phyloP scores from a whole-genome alignment of 2,113 vertebrate genomes.

The Elgaria multicarinata region DNA sequence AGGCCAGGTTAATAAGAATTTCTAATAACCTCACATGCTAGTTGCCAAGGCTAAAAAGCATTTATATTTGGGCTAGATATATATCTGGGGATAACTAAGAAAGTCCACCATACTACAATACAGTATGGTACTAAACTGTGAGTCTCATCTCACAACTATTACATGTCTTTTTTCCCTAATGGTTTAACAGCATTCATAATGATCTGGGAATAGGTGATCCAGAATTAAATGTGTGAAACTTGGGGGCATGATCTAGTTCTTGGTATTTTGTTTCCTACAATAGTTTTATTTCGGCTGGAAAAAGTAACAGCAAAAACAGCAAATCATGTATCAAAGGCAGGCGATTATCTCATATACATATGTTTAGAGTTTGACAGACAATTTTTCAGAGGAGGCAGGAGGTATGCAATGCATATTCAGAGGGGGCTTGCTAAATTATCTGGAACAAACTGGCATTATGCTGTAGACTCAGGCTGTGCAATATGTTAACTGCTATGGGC shows the following conservation, averaged over 20 bases:
- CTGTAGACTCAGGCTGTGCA: constrained; percentile 13
- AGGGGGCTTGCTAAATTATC: constrained; percentile 37
- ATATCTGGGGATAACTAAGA: not conserved
- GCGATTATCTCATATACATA: constrained; percentile 18
- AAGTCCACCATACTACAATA: not conserved
- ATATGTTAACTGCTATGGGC: constrained; percentile 26
- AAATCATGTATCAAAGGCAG: not conserved
- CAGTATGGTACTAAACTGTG: not conserved
- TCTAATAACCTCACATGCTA: not conserved
- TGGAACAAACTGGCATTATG: constrained; percentile 36
- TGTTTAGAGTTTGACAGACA: constrained; percentile 25
- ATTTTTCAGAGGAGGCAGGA: constrained; percentile 22
- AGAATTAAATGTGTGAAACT: not conserved
- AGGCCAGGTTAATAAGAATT: too few species aligned
- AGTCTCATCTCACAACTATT: constrained; percentile 10
- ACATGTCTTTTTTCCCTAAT: not conserved
- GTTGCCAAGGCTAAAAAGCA: not conserved
- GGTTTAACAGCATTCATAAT: constrained; percentile 4
- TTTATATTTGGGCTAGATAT: not conserved
- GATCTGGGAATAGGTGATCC: not conserved
- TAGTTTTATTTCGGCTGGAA: not conserved
- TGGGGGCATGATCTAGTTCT: not conserved
- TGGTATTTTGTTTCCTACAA: constrained; percentile 11
- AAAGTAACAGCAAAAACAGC: not conserved
- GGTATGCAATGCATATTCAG: constrained; percentile 29